These are phyloP conservation scores for Gouania willdenowi DNA, from an alignment of 2,797 vertebrate species.

Conservation along the genomic window DNA sequence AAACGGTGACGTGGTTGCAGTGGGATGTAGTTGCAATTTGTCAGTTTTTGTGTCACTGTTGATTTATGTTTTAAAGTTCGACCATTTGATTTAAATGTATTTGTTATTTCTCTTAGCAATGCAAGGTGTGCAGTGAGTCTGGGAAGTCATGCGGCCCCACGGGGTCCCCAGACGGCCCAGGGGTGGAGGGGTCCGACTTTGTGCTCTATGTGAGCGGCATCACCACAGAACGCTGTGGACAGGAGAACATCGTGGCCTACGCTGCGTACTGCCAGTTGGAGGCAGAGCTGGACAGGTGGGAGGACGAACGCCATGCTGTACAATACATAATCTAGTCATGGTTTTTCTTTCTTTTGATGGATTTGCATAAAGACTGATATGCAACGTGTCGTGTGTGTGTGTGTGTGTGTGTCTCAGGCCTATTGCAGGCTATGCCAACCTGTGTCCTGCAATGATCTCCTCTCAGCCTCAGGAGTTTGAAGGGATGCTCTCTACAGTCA, in stretches of 20 bases:
- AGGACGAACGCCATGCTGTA: too few species aligned
- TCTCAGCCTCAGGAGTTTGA: conserved; percentile 90
- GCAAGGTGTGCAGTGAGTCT: conserved; percentile 83
- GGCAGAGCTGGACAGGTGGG: conserved; percentile 88
- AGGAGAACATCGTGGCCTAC: conserved; percentile 95
- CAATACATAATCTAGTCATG: too few species aligned
- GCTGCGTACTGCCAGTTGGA: conserved; percentile 98
- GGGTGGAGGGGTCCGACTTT: conserved; percentile 87
- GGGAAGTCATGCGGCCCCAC: conserved; percentile 79
- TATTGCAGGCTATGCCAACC: conserved; percentile 94
- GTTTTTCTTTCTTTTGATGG: too few species aligned
- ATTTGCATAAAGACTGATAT: too few species aligned
- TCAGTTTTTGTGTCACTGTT: too few species aligned
- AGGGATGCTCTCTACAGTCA: conserved; percentile 96
- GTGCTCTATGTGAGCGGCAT: conserved; percentile 90
- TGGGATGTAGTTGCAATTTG: too few species aligned
- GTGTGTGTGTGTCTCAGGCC: too few species aligned
- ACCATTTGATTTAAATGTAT: too few species aligned
- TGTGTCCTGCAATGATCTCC: conserved; percentile 96
- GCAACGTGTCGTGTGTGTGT: too few species aligned
- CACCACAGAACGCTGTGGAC: conserved; percentile 90
- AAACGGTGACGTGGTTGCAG: too few species aligned
- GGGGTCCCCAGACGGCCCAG: conserved; percentile 80
- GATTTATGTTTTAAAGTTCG: neutral
- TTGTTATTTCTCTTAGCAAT: conserved; percentile 81